A percentile compares a stretch with the other conserved stretches of the same genome.
These are phyloP conservation scores for Ia io DNA, from an alignment of 2,113 vertebrate genomes.

Conservation along the genomic window DNA sequence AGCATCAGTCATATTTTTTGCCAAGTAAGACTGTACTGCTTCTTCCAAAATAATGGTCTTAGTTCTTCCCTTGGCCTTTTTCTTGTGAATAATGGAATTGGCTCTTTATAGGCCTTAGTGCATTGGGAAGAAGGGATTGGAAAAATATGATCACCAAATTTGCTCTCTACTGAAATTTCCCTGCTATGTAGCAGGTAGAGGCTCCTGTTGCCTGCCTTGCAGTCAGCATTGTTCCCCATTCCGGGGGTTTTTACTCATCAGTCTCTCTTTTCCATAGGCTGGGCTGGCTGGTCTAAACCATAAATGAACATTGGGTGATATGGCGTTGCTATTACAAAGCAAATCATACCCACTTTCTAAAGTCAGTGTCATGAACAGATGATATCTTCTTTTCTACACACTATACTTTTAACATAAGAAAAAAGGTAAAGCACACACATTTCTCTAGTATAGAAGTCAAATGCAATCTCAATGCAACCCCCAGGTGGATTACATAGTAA, in stretches of 20 bases:
- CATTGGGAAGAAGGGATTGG: constrained; percentile 51
- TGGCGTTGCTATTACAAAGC: constrained; percentile 67
- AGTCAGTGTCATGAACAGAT: constrained; percentile 70
- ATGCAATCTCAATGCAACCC: constrained; percentile 82
- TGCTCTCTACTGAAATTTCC: constrained; percentile 68
- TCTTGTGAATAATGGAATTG: constrained; percentile 71
- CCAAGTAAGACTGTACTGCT: neutral
- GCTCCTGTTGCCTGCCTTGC: constrained; percentile 39
- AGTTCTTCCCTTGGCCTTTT: constrained; percentile 60
- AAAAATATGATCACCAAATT: constrained; percentile 61
- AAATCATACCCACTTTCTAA: constrained; percentile 69
- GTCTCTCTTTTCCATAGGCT: constrained; percentile 52
- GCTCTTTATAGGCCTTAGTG: constrained; percentile 54
- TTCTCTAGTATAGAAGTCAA: constrained; percentile 78
- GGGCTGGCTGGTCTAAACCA: constrained; percentile 51
- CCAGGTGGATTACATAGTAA: constrained; percentile 70
- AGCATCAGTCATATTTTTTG: constrained; percentile 52
- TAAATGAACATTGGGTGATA: constrained; percentile 69
- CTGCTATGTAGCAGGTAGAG: constrained; percentile 15
- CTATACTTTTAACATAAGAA: constrained; percentile 80
- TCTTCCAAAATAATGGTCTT: constrained; percentile 53
- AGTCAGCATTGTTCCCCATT: constrained; percentile 62
- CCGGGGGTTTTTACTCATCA: constrained; percentile 53
- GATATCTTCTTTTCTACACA: constrained; percentile 68
- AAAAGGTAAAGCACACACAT: constrained; percentile 78